A percentile compares a stretch with the other conserved stretches of the same genome.
Conservation (phyloP, 1,140 invertebrate species). For the Copidosoma floridanum region DNA sequence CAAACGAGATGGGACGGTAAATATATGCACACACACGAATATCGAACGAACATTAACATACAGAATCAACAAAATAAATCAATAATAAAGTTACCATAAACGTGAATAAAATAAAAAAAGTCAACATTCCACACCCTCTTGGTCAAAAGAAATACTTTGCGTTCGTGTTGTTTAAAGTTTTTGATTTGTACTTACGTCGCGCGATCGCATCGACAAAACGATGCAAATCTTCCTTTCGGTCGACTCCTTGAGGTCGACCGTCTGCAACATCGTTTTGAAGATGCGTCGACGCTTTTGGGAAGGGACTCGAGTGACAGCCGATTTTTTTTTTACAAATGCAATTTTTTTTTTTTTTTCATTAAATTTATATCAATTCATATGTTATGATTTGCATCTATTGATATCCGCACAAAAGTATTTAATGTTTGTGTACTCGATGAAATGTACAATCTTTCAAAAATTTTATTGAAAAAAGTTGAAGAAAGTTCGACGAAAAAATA, state of each 20-base stretch:
- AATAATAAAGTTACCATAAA: too few relatives aligned
- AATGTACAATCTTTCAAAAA: too few relatives aligned
- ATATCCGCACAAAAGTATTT: too few relatives aligned
- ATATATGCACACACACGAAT: neutral
- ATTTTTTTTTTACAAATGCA: slow-evolving; percentile 1
- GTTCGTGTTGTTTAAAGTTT: slow-evolving; percentile 8
- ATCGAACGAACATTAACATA: neutral
- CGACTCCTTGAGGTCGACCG: neutral
- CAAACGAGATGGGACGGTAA: too few relatives aligned
- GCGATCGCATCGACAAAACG: slow-evolving; percentile 32
- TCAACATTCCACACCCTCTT: slow-evolving; percentile 21
- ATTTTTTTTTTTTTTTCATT: neutral
- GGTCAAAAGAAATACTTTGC: neutral
- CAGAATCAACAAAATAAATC: too few relatives aligned
- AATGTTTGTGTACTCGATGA: too few relatives aligned
- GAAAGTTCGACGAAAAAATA: neutral
- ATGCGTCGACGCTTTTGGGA: slow-evolving; percentile 17
- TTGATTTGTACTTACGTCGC: slow-evolving; percentile 40
- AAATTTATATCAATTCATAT: neutral
- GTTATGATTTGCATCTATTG: neutral
- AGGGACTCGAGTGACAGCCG: slow-evolving; percentile 27
- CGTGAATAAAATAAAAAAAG: too few relatives aligned
- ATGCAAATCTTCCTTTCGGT: slow-evolving; percentile 9
- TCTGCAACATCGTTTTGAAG: slow-evolving; percentile 15
- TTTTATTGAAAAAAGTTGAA: neutral